These are phyloP conservation scores for Xanthia icteritia DNA, from an alignment of 2,888 invertebrate genomes.

Conservation along the genomic window DNA sequence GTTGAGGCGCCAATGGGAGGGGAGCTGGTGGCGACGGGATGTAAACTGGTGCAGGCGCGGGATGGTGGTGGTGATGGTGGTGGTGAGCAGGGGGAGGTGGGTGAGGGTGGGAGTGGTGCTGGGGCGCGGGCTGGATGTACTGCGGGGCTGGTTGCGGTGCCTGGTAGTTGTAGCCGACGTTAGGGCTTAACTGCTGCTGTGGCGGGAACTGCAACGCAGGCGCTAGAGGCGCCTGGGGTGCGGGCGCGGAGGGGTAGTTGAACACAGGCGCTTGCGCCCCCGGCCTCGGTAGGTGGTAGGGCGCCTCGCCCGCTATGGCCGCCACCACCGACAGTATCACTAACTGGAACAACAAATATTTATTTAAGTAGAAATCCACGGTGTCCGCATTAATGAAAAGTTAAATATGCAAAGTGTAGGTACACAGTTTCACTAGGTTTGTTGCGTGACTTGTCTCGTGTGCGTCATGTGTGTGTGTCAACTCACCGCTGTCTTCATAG, in stretches of 20 bases:
- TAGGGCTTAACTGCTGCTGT: conserved; percentile 65
- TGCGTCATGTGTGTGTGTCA: conserved; percentile 57
- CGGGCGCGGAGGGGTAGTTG: conserved; percentile 72
- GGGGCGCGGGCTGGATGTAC: conserved; percentile 67
- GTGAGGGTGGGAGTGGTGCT: conserved; percentile 42
- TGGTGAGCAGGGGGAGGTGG: conserved; percentile 59
- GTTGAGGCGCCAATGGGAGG: conserved; percentile 19
- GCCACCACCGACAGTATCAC: conserved; percentile 81
- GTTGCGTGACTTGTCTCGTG: conserved; percentile 53
- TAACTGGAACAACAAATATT: conserved; percentile 77
- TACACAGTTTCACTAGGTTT: conserved; percentile 79
- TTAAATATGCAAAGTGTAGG: conserved; percentile 68
- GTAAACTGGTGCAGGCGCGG: conserved; percentile 43
- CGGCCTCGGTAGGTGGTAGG: conserved; percentile 85
- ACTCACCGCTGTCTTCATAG: conserved; percentile 88
- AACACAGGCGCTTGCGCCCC: conserved; percentile 75
- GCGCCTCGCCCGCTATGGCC: conserved; percentile 83
- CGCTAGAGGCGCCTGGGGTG: conserved; percentile 68
- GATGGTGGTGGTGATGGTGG: conserved; percentile 57
- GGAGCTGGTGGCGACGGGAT: conserved; percentile 33
- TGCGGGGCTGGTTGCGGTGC: conserved; percentile 70
- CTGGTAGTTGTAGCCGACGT: conserved; percentile 74
- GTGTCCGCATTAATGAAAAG: conserved; percentile 62
- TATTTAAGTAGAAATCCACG: conserved; percentile 56
- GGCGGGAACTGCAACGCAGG: conserved; percentile 61